Conservation (phyloP, 2,797 vertebrate genomes). For the Crenichthys baileyi region DNA sequence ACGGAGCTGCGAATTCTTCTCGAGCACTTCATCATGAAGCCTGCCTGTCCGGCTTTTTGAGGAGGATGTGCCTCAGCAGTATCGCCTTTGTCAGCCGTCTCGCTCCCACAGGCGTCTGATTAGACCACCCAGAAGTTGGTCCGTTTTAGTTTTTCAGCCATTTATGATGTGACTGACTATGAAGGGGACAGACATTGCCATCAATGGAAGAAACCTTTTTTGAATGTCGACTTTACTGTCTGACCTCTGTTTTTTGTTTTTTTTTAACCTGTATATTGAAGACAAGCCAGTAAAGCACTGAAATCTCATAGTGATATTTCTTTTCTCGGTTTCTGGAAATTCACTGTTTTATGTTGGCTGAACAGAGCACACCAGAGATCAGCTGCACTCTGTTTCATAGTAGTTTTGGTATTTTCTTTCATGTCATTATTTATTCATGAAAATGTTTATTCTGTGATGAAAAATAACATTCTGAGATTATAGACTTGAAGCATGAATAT, state of each 20-base stretch:
- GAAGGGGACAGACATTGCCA: conserved; percentile 63
- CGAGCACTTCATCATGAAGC: conserved; percentile 97
- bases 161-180: conserved; percentile 61
- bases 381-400: conserved; percentile 18
- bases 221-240: conserved; percentile 70
- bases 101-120: conserved; percentile 92
- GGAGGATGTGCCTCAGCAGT: conserved; percentile 94
- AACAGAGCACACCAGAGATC: conserved; percentile 39
- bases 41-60: conserved; percentile 91
- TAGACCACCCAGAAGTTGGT: not conserved
- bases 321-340: conserved; percentile 55
- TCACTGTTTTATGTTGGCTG: conserved; percentile 44
- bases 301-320: conserved; percentile 49
- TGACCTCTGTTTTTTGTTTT: conserved; percentile 55
- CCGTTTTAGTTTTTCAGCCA: conserved; percentile 29
- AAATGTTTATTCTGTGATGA: conserved; percentile 53
- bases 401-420: conserved; percentile 33
- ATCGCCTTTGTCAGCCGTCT: conserved; percentile 97
- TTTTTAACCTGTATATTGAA: conserved; percentile 46
- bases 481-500: conserved; percentile 44
- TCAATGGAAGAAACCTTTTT: conserved; percentile 65
- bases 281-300: conserved; percentile 70
- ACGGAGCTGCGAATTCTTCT: conserved; percentile 94
- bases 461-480: conserved; percentile 67
- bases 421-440: conserved; percentile 78